Evolutionary conservation across 2,113 vertebrate genomes (phyloP).

Genomic region (Anthoscopus minutus): DNA sequence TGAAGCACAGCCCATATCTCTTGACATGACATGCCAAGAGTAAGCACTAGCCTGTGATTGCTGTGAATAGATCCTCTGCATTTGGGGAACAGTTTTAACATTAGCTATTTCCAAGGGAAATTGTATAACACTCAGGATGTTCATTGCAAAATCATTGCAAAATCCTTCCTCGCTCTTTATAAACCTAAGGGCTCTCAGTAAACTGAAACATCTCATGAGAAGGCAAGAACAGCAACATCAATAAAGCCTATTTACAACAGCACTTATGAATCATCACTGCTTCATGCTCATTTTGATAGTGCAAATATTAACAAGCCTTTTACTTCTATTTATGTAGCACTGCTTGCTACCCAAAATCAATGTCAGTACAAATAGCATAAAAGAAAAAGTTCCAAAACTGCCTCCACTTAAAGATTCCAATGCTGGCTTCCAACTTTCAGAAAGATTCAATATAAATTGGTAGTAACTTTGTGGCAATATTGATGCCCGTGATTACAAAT

Average conservation of each 20-base stretch:
- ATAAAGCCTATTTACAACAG: background rate
- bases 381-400: background rate
- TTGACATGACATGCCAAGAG: background rate
- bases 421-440: background rate
- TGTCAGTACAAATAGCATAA: background rate
- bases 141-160: background rate
- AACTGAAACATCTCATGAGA: background rate
- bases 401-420: background rate
- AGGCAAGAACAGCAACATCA: constrained; percentile 5
- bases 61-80: background rate
- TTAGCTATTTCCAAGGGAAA: background rate
- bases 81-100: background rate
- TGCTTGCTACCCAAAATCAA: constrained; percentile 6
- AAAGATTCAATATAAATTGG: background rate
- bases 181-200: background rate
- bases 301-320: constrained; percentile 30
- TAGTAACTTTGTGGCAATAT: background rate
- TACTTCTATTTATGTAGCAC: background rate
- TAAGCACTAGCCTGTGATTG: background rate
- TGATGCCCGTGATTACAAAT: background rate
- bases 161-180: background rate
- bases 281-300: background rate
- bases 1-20: background rate
- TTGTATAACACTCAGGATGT: background rate
- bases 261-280: constrained; percentile 8